Percentiles rank a stretch among this genome's conserved stretches.
Conservation (phyloP, 2,888 invertebrate genomes). For the Oligia fasciuncula region DNA sequence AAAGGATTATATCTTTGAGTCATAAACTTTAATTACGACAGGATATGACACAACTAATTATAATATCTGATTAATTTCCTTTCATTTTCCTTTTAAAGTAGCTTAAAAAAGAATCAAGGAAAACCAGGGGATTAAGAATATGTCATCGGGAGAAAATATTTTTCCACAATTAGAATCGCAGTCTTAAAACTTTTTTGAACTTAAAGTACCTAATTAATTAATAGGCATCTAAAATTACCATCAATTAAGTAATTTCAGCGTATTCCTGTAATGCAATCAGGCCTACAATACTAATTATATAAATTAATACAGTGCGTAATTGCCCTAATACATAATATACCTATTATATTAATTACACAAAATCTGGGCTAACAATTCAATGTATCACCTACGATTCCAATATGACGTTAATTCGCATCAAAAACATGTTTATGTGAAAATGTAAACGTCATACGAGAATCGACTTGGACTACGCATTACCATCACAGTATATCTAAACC, state of each 20-base stretch:
- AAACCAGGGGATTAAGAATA: not conserved
- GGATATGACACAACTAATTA: constrained; percentile 31
- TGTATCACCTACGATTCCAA: not conserved
- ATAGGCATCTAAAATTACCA: constrained; percentile 5
- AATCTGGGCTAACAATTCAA: not conserved
- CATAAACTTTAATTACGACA: constrained; percentile 35
- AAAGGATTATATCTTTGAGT: constrained; percentile 29
- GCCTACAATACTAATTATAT: constrained; percentile 13
- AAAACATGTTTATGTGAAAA: constrained; percentile 42
- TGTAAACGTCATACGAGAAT: constrained; percentile 27
- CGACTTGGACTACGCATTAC: constrained; percentile 34
- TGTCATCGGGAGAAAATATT: not conserved
- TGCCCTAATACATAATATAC: not conserved
- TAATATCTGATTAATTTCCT: constrained; percentile 32
- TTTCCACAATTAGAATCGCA: not conserved
- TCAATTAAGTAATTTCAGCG: constrained; percentile 25
- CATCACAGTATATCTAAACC: constrained; percentile 27
- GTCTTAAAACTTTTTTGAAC: not conserved
- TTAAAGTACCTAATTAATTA: not conserved
- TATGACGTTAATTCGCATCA: constrained; percentile 43
- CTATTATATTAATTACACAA: constrained; percentile 11
- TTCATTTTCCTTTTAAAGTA: constrained; percentile 36
- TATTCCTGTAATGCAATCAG: constrained; percentile 33
- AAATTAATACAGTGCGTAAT: constrained; percentile 1
- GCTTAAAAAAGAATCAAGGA: not conserved